phyloP scores from a whole-genome alignment of 2,797 vertebrate species.

The Glyptemys insculpta region DNA sequence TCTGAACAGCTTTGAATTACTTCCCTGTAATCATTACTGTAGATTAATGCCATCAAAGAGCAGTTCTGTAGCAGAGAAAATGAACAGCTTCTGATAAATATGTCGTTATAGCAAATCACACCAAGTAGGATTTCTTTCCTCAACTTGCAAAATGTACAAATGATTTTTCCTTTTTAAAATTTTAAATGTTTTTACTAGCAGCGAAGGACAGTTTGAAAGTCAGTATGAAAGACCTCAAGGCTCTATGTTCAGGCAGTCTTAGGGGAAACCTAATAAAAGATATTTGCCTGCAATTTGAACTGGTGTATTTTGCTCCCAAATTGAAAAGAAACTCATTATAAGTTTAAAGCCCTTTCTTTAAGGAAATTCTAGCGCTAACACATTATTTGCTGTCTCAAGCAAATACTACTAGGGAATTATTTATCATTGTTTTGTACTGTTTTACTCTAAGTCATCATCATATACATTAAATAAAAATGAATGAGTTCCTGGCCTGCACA shows the following conservation, averaged over 20 bases:
- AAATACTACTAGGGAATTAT: constrained; percentile 1
- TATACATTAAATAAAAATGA: constrained; percentile 45
- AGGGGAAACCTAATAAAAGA: neutral
- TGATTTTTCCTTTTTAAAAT: constrained; percentile 58
- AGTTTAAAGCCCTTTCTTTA: constrained; percentile 47
- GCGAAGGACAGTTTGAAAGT: constrained; percentile 60
- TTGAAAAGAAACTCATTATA: constrained; percentile 22
- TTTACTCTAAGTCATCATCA: constrained; percentile 36
- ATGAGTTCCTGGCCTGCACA: neutral
- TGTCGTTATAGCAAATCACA: constrained; percentile 73
- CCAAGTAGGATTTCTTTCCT: constrained; percentile 54
- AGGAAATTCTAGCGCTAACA: constrained; percentile 17
- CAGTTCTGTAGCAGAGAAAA: constrained; percentile 73
- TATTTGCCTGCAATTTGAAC: constrained; percentile 35
- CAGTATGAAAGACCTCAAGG: constrained; percentile 15
- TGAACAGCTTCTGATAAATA: constrained; percentile 77
- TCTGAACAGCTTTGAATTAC: constrained; percentile 69
- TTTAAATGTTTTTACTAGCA: constrained; percentile 47
- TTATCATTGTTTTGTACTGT: neutral
- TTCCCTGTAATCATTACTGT: constrained; percentile 75
- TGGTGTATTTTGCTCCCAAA: neutral
- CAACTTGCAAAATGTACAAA: constrained; percentile 62
- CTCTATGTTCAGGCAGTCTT: neutral
- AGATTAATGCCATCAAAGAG: constrained; percentile 78
- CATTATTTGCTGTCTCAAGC: neutral